A percentile compares a stretch with the other conserved stretches of the same genome.
phyloP scores from a whole-genome alignment of 2,113 vertebrate genomes.

The Orcinus orca region DNA sequence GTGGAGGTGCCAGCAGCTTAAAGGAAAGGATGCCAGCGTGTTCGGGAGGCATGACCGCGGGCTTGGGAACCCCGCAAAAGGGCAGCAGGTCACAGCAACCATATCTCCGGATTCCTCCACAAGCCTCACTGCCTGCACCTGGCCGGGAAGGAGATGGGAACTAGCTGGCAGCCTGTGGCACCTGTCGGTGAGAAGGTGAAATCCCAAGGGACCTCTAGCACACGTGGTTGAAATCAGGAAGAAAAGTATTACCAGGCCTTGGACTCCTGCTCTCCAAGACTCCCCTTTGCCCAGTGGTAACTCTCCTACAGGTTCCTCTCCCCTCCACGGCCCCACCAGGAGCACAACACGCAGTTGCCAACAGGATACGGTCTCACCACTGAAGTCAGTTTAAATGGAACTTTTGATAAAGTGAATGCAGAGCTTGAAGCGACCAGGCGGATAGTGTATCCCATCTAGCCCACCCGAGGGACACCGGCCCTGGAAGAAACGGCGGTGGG shows the following conservation, averaged over 20 bases:
- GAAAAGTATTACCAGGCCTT: background rate
- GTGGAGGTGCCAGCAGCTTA: background rate
- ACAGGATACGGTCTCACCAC: slow-evolving; percentile 63
- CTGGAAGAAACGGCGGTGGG: background rate
- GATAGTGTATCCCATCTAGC: background rate
- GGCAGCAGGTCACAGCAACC: background rate
- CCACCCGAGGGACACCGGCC: background rate
- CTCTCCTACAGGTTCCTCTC: slow-evolving; percentile 28
- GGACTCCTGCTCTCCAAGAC: background rate
- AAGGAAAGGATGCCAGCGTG: background rate
- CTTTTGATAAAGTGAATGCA: slow-evolving; percentile 7
- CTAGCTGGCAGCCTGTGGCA: background rate
- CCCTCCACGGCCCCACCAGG: background rate
- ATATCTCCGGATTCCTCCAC: background rate
- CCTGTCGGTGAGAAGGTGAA: background rate
- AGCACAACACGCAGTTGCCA: slow-evolving; percentile 36
- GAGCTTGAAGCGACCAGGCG: slow-evolving; percentile 33
- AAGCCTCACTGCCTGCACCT: background rate
- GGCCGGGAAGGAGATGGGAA: background rate
- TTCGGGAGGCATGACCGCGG: background rate
- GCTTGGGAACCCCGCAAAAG: background rate
- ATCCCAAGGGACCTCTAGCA: background rate
- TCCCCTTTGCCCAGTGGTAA: slow-evolving; percentile 22
- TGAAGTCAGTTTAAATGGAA: slow-evolving; percentile 52
- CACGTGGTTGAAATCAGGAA: background rate